phyloP scores from a whole-genome alignment of 2,888 invertebrate species.

The Microctonus brassicae region DNA sequence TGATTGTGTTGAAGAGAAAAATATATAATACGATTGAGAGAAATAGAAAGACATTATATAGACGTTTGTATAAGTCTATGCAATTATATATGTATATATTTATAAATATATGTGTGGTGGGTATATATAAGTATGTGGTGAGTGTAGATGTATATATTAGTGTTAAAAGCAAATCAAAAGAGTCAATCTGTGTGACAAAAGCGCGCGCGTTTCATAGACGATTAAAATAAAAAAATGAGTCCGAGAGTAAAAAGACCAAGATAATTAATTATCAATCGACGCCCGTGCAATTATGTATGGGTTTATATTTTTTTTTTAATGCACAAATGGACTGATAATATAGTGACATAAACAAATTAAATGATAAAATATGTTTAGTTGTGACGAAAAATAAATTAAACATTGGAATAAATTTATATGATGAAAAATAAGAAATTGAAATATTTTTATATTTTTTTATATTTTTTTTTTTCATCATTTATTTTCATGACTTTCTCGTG shows the following conservation, averaged over 20 bases:
- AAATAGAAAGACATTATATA: slow-evolving; percentile 6
- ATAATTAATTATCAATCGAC: slow-evolving; percentile 58
- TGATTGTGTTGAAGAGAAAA: too few species aligned
- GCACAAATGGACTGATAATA: neutral
- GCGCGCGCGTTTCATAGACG: neutral
- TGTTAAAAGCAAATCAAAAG: slow-evolving; percentile 7
- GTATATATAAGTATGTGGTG: too few species aligned
- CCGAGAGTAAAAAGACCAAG: slow-evolving; percentile 28
- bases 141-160: neutral
- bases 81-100: too few species aligned
- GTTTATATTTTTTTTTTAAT: neutral
- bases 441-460: too few species aligned
- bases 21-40: too few species aligned
- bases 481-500: too few species aligned
- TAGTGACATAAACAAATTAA: neutral
- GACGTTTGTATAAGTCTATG: neutral
- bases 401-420: too few species aligned
- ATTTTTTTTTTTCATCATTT: too few species aligned
- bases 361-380: too few species aligned
- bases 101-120: too few species aligned
- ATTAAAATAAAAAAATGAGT: neutral
- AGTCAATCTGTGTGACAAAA: slow-evolving; percentile 16
- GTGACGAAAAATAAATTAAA: too few species aligned
- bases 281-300: slow-evolving; percentile 36
- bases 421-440: too few species aligned